Percentiles rank a stretch among this genome's conserved stretches.
Evolutionary conservation across 2,888 invertebrate genomes (phyloP).

Genomic region (Operophtera brumata): DNA sequence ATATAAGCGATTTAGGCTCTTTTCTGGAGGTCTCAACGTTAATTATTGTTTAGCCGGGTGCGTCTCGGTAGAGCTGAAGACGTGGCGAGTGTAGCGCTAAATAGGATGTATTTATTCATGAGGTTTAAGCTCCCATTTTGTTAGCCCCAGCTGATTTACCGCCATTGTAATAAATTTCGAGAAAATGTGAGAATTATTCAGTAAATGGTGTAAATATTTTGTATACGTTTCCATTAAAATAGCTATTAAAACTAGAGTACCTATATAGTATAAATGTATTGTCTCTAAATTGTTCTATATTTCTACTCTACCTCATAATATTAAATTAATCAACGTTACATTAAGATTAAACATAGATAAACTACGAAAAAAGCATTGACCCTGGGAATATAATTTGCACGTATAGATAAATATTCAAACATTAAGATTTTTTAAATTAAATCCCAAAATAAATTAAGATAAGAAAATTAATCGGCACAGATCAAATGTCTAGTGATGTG

Average conservation of each 20-base stretch:
- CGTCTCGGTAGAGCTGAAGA: constrained; percentile 56
- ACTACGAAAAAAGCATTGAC: too few species aligned
- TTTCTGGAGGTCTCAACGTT: constrained; percentile 50
- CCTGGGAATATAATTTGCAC: too few species aligned
- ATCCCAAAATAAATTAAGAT: neutral
- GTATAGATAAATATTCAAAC: neutral
- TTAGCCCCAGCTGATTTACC: constrained; percentile 75
- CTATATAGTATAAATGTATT: neutral
- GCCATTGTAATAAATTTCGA: constrained; percentile 72
- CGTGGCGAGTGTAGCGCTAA: constrained; percentile 72
- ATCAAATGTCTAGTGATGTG: constrained; percentile 7
- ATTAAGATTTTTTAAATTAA: neutral
- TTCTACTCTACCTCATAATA: too few species aligned
- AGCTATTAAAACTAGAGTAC: too few species aligned
- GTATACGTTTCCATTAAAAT: constrained; percentile 25
- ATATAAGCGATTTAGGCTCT: constrained; percentile 62
- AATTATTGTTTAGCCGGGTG: constrained; percentile 43
- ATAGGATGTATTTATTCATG: constrained; percentile 81
- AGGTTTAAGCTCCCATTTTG: constrained; percentile 74
- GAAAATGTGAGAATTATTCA: constrained; percentile 61
- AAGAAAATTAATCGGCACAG: neutral
- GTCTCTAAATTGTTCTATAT: too few species aligned
- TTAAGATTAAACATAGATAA: neutral
- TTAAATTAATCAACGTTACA: too few species aligned
- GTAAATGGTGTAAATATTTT: constrained; percentile 46